Base-by-base conservation (phyloP, 92 coral and sea anemone species). In the Paramuricea clavata region DNA sequence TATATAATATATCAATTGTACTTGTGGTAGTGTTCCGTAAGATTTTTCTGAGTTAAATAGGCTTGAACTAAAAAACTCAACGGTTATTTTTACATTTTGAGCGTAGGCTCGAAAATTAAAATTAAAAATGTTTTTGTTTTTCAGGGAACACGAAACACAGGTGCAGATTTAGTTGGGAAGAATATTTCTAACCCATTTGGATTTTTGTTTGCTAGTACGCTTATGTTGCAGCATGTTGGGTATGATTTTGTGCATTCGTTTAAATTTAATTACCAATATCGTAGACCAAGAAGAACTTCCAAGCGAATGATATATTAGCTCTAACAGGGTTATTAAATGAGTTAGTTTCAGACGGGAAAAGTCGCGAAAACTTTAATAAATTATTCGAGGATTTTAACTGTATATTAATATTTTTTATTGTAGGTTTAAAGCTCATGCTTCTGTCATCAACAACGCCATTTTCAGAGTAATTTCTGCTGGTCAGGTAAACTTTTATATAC, bases 221-320 rank as follows among this genome's bases (percentile, higher is more conserved):
- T 96, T 33, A 94, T 96, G 99, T 35, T 96, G 92, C 95, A 96
- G 59, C 95, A 96, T 61, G 78, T 96, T 32, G 99, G 95, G 99
- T 96, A 85, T 88, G 97, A 82, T 23, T n/a, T n/a, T 39, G 52
- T 54, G 27, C 23, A 19, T 54, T 54, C 19, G 6, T 21, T 54
- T 5, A 9, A 9, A 15, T 54, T 54, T 54, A 2, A 54, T 9
- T 21, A 19, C 22, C 27, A 19, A 19, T 2, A n/a, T n/a, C n/a
- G n/a, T n/a, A 6, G 54, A 17, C 42, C 42, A 36, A 36, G 42
- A 36, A 8, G 4, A 22, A 16, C 61, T 16, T 52, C n/a, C n/a
- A n/a, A n/a, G n/a, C n/a, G n/a, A n/a, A n/a, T n/a, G n/a, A n/a
- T n/a, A n/a, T n/a, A n/a, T n/a, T n/a, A n/a, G n/a, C n/a, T n/a